Evolutionary conservation across 2,888 invertebrate species (phyloP), one percentile per base, ranked within the genome.

Genomic region (Ormyrus thymus): DNA sequence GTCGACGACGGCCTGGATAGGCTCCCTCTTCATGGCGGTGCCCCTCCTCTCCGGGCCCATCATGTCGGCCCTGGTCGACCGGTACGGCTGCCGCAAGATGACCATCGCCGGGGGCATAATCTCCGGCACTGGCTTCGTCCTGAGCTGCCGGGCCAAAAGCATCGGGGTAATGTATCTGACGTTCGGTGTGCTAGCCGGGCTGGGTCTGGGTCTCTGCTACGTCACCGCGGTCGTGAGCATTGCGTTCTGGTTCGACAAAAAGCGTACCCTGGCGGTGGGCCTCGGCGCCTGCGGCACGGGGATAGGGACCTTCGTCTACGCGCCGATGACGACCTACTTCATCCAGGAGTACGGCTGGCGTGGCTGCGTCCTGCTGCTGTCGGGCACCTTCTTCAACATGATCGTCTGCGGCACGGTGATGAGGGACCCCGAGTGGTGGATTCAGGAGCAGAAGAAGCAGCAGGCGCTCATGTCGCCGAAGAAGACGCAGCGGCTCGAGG

Each of bases 191-290:
- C 92, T 97, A 50, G 94, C 96, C 69, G 97, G 97, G 0, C 89
- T 97, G 79, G 97, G 97, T 0, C 91, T 97, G 82, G 96, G 97
- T 7, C 90, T 96, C 69, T 95, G 95, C 71, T 97, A 97, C 87
- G 97, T 97, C 10, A 96, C 97, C 2, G 97, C 97, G 7, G 97
- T 97, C 6, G 97, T 97, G 6, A 95, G 96, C 74, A 96, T 97
- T 78, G 97, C 97, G 7, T 97, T 96, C 88, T 97, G 97, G 95
- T 97, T 97, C 89, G 97, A 97, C 85, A 95, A 95, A 89, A 95
- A 95, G 86, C 92, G 97, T 55, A 95, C 95, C 64, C 92, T 97
- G 82, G 97, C 97, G 6, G 96, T 96, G 6, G 96, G 97, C 2
- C 91, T 97, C 75, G 96, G 96, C 1, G 97, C 97, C 0, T 96